Percentiles rank a stretch among this genome's conserved stretches.
These are phyloP conservation scores for Asteroscopus sphinx DNA, from an alignment of 2,888 invertebrate genomes.

Conservation along the genomic window DNA sequence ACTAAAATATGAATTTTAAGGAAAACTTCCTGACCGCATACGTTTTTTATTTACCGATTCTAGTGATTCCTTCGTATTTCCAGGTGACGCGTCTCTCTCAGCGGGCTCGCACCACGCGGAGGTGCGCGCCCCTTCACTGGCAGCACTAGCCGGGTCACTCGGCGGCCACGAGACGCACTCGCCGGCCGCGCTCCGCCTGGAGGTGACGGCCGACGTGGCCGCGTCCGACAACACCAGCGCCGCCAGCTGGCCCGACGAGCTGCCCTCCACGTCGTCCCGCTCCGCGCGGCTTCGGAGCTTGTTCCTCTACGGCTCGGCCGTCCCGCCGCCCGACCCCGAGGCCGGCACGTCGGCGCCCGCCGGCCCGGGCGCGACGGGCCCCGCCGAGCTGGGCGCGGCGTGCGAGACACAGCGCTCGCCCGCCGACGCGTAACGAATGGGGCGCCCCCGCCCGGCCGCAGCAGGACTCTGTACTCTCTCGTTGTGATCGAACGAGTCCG, in stretches of 20 bases:
- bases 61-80: background rate
- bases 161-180: constrained; percentile 74
- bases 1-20: no score
- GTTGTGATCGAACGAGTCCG: constrained; percentile 18
- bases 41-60: no score
- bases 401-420: constrained; percentile 13
- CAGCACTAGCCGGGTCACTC: constrained; percentile 84
- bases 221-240: constrained; percentile 74
- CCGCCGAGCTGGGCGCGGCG: constrained; percentile 18
- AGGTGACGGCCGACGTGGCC: constrained; percentile 79
- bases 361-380: constrained; percentile 11
- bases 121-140: constrained; percentile 81
- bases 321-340: constrained; percentile 75
- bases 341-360: constrained; percentile 60
- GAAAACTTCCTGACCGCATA: no score
- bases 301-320: constrained; percentile 82
- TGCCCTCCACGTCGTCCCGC: constrained; percentile 76
- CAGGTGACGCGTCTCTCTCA: constrained; percentile 85
- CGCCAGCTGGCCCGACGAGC: constrained; percentile 76
- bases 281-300: constrained; percentile 76
- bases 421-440: constrained; percentile 33
- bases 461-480: constrained; percentile 33
- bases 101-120: constrained; percentile 79
- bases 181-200: constrained; percentile 73
- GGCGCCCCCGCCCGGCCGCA: constrained; percentile 17